phyloP scores from a whole-genome alignment of 30 jellyfish, hydroid and myxozoan species.

The Aurelia aurita complex sp. Pacific region DNA sequence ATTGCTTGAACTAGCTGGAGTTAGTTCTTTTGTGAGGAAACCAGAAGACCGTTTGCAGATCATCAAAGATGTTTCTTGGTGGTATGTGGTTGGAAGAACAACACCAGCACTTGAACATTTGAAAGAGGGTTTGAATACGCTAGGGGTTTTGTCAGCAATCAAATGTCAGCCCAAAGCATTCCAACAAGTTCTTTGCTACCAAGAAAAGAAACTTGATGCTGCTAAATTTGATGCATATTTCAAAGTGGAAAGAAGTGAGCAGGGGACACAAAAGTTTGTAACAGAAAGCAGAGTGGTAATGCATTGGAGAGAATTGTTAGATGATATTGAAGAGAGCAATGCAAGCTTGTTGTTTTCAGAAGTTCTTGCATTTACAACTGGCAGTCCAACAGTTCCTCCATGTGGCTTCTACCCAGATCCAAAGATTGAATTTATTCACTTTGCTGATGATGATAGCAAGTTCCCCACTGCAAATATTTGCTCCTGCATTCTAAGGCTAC shows the following conservation, averaged over 20 bases:
- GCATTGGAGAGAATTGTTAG: too few relatives aligned
- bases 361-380: too few relatives aligned
- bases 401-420: too few relatives aligned
- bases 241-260: too few relatives aligned
- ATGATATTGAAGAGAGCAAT: too few relatives aligned
- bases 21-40: slow-evolving; percentile 1
- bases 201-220: background rate
- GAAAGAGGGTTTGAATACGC: slow-evolving; percentile 4
- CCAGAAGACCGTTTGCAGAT: slow-evolving; percentile 9
- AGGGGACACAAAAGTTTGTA: too few relatives aligned
- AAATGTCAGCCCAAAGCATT: slow-evolving; percentile 1
- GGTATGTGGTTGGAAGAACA: slow-evolving; percentile 8
- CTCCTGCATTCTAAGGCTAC: background rate
- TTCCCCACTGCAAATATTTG: slow-evolving; percentile 1
- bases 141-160: background rate
- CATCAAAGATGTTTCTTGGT: slow-evolving; percentile 2
- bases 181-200: background rate
- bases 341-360: too few relatives aligned
- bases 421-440: too few relatives aligned
- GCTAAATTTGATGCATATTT: background rate
- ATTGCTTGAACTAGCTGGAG: slow-evolving; percentile 12
- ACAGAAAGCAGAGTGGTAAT: too few relatives aligned
- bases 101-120: slow-evolving; percentile 1
- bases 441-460: background rate
- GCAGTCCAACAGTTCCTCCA: too few relatives aligned